Evolutionary conservation across 2,888 invertebrate genomes (phyloP).

Genomic region (Synergus itoensis): DNA sequence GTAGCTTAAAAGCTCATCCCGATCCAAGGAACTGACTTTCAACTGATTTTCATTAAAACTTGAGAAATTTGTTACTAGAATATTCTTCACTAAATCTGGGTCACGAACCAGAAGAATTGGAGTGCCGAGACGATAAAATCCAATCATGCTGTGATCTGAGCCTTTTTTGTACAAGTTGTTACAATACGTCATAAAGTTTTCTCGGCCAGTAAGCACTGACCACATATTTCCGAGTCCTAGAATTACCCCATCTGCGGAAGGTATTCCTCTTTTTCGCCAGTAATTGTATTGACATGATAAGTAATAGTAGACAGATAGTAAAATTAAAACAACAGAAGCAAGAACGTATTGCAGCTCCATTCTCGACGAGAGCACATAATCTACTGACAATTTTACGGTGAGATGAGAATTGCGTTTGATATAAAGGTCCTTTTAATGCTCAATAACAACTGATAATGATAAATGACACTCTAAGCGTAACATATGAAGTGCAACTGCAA

Average conservation of each 20-base stretch:
- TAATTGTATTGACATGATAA: slow-evolving; percentile 45
- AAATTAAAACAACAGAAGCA: not conserved
- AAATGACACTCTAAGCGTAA: not conserved
- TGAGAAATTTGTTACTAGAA: slow-evolving; percentile 64
- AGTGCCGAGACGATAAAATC: slow-evolving; percentile 49
- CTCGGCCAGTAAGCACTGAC: slow-evolving; percentile 40
- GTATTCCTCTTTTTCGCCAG: slow-evolving; percentile 52
- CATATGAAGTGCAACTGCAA: not conserved
- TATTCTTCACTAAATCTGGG: slow-evolving; percentile 63
- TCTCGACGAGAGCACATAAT: not conserved
- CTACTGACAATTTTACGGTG: not conserved
- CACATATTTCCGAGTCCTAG: slow-evolving; percentile 52
- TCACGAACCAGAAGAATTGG: slow-evolving; percentile 65
- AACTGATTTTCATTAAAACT: slow-evolving; percentile 62
- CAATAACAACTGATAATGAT: not conserved
- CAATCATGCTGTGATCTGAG: slow-evolving; percentile 54
- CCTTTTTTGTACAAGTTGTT: slow-evolving; percentile 47
- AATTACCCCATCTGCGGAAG: slow-evolving; percentile 45
- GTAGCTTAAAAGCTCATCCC: not conserved
- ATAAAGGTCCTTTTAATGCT: not conserved
- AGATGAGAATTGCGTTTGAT: not conserved
- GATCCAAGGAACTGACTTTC: not conserved
- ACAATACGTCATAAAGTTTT: slow-evolving; percentile 45
- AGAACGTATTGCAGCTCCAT: slow-evolving; percentile 5
- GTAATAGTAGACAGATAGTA: slow-evolving; percentile 45